A percentile compares a stretch with the other conserved stretches of the same genome.
phyloP scores from a whole-genome alignment of 2,888 invertebrate genomes.

The Parasteatoda lunata region DNA sequence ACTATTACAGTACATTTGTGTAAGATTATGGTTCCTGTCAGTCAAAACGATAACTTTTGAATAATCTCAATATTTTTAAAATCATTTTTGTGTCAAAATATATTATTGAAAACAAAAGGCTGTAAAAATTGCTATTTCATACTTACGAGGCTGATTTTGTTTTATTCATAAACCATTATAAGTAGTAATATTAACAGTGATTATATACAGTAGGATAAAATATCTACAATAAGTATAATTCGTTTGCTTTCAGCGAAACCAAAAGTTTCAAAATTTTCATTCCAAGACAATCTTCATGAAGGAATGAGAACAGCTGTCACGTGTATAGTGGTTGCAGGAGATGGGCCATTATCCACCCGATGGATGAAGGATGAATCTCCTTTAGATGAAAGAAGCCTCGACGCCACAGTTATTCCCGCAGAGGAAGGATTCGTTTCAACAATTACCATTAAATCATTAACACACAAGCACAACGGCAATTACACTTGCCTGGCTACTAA shows the following conservation, averaged over 20 bases:
- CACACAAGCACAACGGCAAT: constrained; percentile 73
- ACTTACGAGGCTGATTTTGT: too few species aligned
- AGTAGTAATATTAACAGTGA: too few species aligned
- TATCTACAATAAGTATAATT: too few species aligned
- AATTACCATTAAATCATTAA: constrained; percentile 73
- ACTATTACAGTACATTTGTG: not conserved
- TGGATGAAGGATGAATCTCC: constrained; percentile 74
- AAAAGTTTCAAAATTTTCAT: constrained; percentile 58
- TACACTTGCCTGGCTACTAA: constrained; percentile 73
- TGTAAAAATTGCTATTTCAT: too few species aligned
- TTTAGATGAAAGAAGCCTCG: constrained; percentile 70
- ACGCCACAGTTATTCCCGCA: constrained; percentile 49
- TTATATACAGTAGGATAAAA: too few species aligned
- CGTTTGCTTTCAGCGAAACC: constrained; percentile 45
- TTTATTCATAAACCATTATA: too few species aligned
- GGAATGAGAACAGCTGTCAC: constrained; percentile 66
- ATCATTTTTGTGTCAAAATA: too few species aligned
- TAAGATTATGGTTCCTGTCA: too few species aligned
- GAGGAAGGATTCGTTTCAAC: constrained; percentile 71
- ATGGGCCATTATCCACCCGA: constrained; percentile 73
- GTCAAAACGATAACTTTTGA: too few species aligned
- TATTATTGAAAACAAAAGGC: too few species aligned
- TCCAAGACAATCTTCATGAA: constrained; percentile 64
- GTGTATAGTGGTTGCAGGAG: constrained; percentile 66
- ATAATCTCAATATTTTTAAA: too few species aligned